Evolutionary conservation across 2,797 vertebrate species (phyloP).

Genomic region (Brachyrhaphis roseni): DNA sequence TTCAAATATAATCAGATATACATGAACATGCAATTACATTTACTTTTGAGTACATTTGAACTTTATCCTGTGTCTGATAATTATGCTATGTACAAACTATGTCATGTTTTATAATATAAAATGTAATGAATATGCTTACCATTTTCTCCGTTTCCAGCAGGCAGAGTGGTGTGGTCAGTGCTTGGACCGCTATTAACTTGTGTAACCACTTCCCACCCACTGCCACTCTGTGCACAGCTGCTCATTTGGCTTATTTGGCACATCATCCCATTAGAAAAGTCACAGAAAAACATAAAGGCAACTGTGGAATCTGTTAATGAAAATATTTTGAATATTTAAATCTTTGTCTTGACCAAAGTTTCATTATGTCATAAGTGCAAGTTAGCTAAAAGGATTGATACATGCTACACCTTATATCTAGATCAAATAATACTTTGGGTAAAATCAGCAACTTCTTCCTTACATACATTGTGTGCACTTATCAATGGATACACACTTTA

Average conservation of each 20-base stretch:
- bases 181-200: neutral
- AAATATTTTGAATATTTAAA: neutral
- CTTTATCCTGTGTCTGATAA: neutral
- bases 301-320: slow-evolving; percentile 44
- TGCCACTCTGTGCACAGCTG: slow-evolving; percentile 12
- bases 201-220: slow-evolving; percentile 34
- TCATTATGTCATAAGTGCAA: neutral
- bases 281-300: slow-evolving; percentile 53
- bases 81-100: neutral
- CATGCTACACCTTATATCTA: neutral
- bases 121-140: slow-evolving; percentile 18
- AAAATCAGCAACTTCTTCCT: neutral
- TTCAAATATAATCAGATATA: neutral
- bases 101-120: neutral
- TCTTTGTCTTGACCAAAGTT: neutral
- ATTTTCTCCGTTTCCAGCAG: neutral
- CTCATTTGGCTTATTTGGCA: slow-evolving; percentile 53
- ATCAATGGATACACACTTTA: neutral
- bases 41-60: no score
- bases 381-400: neutral
- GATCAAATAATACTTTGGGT: neutral
- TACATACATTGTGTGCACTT: no score
- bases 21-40: neutral
- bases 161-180: slow-evolving; percentile 56
- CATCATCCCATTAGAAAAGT: slow-evolving; percentile 29